These are phyloP conservation scores for Gracilinanus agilis DNA, from an alignment of 2,113 vertebrate genomes.

Conservation along the genomic window DNA sequence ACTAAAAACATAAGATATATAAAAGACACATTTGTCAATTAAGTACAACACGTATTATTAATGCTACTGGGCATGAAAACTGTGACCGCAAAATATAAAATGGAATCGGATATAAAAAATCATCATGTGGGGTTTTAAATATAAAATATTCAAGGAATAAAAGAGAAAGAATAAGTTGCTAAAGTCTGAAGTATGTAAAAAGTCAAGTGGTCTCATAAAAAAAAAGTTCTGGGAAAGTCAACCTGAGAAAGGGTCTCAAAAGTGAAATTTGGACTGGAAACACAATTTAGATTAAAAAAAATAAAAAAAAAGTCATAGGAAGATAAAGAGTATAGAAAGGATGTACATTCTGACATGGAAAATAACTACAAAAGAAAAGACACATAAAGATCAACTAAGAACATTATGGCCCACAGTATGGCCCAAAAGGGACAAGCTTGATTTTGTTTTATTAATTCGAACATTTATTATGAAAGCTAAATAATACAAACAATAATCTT, in stretches of 20 bases:
- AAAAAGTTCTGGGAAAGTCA: slow-evolving; percentile 22
- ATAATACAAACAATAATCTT: slow-evolving; percentile 14
- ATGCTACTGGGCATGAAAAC: slow-evolving; percentile 33
- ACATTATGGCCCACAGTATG: not conserved
- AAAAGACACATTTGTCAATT: slow-evolving; percentile 63
- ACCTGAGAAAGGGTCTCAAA: slow-evolving; percentile 35
- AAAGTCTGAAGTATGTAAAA: slow-evolving; percentile 48
- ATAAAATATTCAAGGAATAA: slow-evolving; percentile 56
- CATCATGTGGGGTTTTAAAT: slow-evolving; percentile 20
- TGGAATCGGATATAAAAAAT: slow-evolving; percentile 5
- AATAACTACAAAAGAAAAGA: slow-evolving; percentile 21
- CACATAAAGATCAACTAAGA: slow-evolving; percentile 49
- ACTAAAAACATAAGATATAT: slow-evolving; percentile 82
- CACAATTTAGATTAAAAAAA: not conserved
- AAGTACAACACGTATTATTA: slow-evolving; percentile 46
- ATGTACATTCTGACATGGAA: not conserved
- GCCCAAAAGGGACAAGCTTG: not conserved
- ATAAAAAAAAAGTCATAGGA: slow-evolving; percentile 51
- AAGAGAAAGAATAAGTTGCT: not conserved
- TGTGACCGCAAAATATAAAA: slow-evolving; percentile 51
- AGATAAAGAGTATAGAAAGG: not conserved
- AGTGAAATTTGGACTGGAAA: slow-evolving; percentile 16
- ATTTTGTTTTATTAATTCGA: slow-evolving; percentile 49
- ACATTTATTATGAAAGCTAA: slow-evolving; percentile 30
- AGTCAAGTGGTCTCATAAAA: slow-evolving; percentile 34